Percentiles rank a stretch among this genome's conserved stretches.
These are phyloP conservation scores for Drosophila pseudotakahashii DNA, from an alignment of 2,888 invertebrate species.

Conservation along the genomic window DNA sequence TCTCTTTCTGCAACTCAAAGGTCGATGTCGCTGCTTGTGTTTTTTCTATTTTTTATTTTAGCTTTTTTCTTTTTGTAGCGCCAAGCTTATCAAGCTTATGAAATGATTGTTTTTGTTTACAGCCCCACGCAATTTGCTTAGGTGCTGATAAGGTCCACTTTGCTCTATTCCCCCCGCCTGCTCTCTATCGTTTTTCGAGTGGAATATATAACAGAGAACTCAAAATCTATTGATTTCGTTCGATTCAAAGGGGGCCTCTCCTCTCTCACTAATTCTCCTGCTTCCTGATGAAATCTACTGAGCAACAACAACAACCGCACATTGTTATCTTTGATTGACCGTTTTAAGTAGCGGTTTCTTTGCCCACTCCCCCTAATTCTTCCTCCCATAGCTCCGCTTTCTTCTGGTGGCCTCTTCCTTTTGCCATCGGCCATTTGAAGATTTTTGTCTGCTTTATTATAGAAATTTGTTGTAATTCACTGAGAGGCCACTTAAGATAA, in stretches of 20 bases:
- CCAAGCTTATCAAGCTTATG: constrained; percentile 40
- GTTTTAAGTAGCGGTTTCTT: constrained; percentile 74
- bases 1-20: constrained; percentile 44
- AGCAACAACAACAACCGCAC: constrained; percentile 19
- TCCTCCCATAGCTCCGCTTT: constrained; percentile 32
- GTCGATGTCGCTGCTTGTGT: constrained; percentile 36
- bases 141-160: constrained; percentile 57
- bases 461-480: constrained; percentile 78
- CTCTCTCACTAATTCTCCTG: constrained; percentile 1
- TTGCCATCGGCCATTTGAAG: constrained; percentile 62
- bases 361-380: constrained; percentile 34
- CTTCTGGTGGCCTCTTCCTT: constrained; percentile 14
- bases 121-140: constrained; percentile 65
- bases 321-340: constrained; percentile 63
- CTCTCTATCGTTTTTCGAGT: constrained; percentile 7
- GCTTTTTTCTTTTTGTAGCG: constrained; percentile 24
- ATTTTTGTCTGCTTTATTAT: constrained; percentile 81
- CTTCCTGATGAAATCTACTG: constrained; percentile 31
- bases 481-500: constrained; percentile 80
- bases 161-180: not conserved
- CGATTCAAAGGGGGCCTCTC: constrained; percentile 6
- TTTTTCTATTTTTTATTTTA: constrained; percentile 24
- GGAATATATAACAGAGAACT: constrained; percentile 4
- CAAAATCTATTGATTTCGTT: constrained; percentile 27
- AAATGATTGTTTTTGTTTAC: constrained; percentile 70